Evolutionary conservation across 2,113 vertebrate species (phyloP).

Genomic region (Apteryx owenii): DNA sequence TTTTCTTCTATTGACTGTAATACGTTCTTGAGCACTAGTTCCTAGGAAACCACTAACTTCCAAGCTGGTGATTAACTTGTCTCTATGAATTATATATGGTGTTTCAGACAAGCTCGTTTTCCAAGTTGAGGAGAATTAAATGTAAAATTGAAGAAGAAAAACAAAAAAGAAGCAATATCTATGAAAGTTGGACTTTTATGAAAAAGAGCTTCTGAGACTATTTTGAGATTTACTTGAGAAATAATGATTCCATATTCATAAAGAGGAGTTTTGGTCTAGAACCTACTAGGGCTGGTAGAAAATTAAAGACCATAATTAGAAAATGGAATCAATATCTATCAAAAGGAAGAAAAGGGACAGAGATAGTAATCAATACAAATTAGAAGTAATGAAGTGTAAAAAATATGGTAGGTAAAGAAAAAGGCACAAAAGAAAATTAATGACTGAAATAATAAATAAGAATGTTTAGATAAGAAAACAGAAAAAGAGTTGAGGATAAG

Average conservation of each 20-base stretch:
- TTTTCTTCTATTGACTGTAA: not conserved
- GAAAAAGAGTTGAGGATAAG: not conserved
- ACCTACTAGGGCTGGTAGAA: not conserved
- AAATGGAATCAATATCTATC: not conserved
- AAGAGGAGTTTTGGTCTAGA: not conserved
- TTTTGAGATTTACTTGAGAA: not conserved
- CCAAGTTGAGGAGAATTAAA: not conserved
- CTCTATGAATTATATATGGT: not conserved
- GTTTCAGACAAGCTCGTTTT: not conserved
- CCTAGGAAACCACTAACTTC: slow-evolving; percentile 20
- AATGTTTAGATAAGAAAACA: not conserved
- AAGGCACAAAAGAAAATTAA: not conserved
- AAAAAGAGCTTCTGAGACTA: not conserved
- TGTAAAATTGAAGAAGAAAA: not conserved
- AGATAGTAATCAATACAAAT: not conserved
- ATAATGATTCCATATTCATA: not conserved
- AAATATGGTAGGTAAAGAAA: not conserved
- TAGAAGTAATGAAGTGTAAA: not conserved
- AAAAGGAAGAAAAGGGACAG: not conserved
- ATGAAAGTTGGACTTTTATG: not conserved
- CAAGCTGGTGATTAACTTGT: not conserved
- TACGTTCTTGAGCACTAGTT: not conserved
- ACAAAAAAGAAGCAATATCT: not conserved
- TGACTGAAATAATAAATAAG: not conserved
- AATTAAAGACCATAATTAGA: not conserved